Conservation (phyloP, 2,888 invertebrate genomes). For the Amiota communis region DNA sequence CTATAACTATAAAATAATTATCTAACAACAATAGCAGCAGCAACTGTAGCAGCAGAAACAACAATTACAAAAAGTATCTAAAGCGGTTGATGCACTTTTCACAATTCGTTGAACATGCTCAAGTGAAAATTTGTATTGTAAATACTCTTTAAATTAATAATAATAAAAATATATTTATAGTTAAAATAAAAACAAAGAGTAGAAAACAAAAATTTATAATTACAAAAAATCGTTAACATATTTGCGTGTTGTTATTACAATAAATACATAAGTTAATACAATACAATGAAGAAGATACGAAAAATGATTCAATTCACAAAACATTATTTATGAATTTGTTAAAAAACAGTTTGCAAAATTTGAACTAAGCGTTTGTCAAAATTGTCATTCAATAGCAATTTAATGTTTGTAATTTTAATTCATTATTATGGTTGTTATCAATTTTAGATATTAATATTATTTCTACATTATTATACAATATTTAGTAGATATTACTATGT, state of each 20-base stretch:
- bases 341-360: background rate
- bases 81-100: slow-evolving; percentile 71
- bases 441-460: background rate
- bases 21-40: slow-evolving; percentile 10
- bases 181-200: slow-evolving; percentile 18
- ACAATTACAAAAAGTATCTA: slow-evolving; percentile 53
- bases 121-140: slow-evolving; percentile 58
- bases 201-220: slow-evolving; percentile 20
- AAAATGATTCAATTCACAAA: no score
- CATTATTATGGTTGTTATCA: background rate
- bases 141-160: background rate
- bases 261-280: background rate
- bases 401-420: no score
- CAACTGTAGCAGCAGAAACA: background rate
- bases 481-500: background rate
- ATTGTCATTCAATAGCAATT: background rate
- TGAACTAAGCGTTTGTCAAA: background rate
- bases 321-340: slow-evolving; percentile 25
- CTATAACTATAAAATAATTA: slow-evolving; percentile 30
- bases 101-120: slow-evolving; percentile 65
- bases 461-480: background rate
- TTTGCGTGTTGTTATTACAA: slow-evolving; percentile 38
- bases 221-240: slow-evolving; percentile 37
- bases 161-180: background rate
- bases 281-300: background rate